Base-by-base conservation (phyloP, 2,888 invertebrate species). In the Cephonodes hylas region DNA sequence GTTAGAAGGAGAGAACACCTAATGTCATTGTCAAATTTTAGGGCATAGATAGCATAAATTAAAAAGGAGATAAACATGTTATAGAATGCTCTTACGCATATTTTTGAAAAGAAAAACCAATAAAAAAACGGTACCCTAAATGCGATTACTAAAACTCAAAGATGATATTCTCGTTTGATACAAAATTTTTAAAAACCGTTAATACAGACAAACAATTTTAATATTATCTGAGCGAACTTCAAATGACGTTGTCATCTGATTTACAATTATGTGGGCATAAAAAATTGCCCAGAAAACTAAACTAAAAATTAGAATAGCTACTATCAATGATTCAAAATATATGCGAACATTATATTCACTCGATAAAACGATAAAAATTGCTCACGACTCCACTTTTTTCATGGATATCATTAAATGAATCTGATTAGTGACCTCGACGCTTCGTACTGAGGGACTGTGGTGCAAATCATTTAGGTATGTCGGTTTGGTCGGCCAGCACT, bases 401-500 rank as follows among this genome's bases (percentile, higher is more conserved):
- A 46, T 46, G 34, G 22, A 59, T 20, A 22, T 53, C 31, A 45
- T 20, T 18, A 31, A 22, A n/a, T 13, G 34, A 46, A 34, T 18
- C 42, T 22, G 42, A 20, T 64, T 69, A 79, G 82, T 89, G 88
- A 90, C 89, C 88, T 89, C 89, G 82, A 72, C 77, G 74, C 79
- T 74, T 79, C 77, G 79, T 82, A 81, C 80, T 81, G 84, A 88
- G 88, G 86, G 84, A 85, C 85, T 89, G 73, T 82, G 83, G 84
- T 86, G 83, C 80, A 79, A 85, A 85, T 83, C 82, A 76, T 83
- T 88, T 92, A 91, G 91, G 91, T 90, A 94, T 94, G 95, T 95
- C 95, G 91, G 93, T 95, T 88, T 95, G 95, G 95, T 95, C 95
- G 80, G 95, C 95, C 82, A 93, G 94, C 84, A 93, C 94, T 77